phyloP scores from a whole-genome alignment of 2,797 vertebrate species.

The Odontamblyopus lacepedii region DNA sequence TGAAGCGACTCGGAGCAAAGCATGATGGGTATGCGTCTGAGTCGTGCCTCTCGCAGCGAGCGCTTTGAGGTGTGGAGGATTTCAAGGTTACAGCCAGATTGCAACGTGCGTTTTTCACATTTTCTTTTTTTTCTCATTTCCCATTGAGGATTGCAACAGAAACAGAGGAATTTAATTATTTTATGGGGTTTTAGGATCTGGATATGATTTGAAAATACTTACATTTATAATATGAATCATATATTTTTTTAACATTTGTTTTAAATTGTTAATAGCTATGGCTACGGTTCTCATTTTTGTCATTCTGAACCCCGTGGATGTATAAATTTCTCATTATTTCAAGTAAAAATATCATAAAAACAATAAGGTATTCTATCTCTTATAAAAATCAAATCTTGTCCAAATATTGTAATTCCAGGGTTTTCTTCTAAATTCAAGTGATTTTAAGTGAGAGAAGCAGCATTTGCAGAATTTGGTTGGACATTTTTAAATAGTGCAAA shows the following conservation, averaged over 20 bases:
- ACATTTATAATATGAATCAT: background rate
- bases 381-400: background rate
- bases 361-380: background rate
- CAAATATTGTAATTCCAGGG: background rate
- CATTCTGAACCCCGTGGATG: too few relatives aligned
- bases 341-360: too few relatives aligned
- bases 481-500: too few relatives aligned
- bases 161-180: too few relatives aligned
- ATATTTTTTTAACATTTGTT: background rate
- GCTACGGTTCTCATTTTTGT: too few relatives aligned
- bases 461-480: too few relatives aligned
- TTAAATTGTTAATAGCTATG: background rate
- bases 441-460: too few relatives aligned
- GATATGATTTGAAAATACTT: too few relatives aligned
- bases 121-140: background rate
- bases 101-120: background rate
- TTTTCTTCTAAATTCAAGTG: background rate
- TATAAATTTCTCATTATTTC: too few relatives aligned
- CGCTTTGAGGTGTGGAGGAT: background rate
- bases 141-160: background rate
- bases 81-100: background rate
- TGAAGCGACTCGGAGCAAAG: conserved; percentile 8
- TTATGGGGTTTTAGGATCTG: background rate
- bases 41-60: conserved; percentile 13
- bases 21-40: conserved; percentile 23